phyloP scores from a whole-genome alignment of 2,113 vertebrate genomes.

The Antidorcas marsupialis region DNA sequence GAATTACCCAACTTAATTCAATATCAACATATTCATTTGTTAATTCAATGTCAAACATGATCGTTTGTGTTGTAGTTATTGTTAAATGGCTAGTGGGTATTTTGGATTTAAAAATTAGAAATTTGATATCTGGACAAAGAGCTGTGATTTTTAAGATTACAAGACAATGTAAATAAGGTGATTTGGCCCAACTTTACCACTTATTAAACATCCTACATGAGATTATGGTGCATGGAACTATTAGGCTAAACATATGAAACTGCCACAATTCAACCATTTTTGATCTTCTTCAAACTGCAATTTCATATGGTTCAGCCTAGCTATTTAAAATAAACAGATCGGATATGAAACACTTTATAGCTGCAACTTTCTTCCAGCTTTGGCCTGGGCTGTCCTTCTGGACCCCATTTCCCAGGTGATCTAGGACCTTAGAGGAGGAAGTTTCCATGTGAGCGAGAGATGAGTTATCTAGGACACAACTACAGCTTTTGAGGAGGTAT shows the following conservation, averaged over 20 bases:
- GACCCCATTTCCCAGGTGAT: neutral
- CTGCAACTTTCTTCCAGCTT: neutral
- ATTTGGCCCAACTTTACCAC: neutral
- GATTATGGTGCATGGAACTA: neutral
- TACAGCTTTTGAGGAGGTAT: fast-evolving
- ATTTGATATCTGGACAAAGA: neutral
- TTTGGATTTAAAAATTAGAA: neutral
- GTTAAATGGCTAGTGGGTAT: neutral
- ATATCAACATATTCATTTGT: neutral
- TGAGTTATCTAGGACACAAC: neutral
- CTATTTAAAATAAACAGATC: neutral
- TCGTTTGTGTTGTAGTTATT: neutral
- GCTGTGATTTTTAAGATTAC: neutral
- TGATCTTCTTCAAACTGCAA: neutral
- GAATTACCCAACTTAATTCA: neutral
- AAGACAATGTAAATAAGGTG: neutral
- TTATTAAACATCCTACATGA: neutral
- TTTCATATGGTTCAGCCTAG: neutral
- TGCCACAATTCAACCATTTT: neutral
- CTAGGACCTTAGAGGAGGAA: neutral
- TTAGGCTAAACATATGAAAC: neutral
- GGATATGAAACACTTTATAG: neutral
- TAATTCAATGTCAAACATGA: neutral
- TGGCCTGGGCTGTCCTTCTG: neutral
- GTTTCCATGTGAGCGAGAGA: neutral